Base-by-base conservation (phyloP, 2,888 invertebrate species). In the Leptopilina myrica region DNA sequence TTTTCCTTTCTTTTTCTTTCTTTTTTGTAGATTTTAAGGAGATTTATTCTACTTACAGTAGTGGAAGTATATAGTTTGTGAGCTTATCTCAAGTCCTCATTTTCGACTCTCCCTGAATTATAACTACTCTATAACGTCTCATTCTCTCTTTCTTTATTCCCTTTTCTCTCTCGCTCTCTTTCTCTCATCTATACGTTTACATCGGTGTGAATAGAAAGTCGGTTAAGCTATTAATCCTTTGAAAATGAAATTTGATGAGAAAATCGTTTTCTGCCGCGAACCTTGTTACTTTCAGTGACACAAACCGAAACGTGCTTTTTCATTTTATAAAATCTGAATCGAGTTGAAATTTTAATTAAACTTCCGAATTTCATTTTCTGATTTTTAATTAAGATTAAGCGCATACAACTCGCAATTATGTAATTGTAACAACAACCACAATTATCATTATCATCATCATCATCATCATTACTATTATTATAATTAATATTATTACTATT, bases 181-280 rank as follows among this genome's bases (percentile, higher is more conserved):
- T 33, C 33, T 53, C 59, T 33, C 20, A 33, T 53, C 43, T 20
- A 78, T 78, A 77, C 67, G 77, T 59, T n/a, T 46, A 64, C 78
- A 77, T 67, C 77, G 79, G 78, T 77, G 62, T 62, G 62, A 62
- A 62, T 62, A 62, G 62, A 62, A 49, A 62, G 62, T 62, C 75
- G 77, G 82, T 83, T 82, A 79, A 82, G 79, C 81, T 76, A 76
- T 66, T 33, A 15, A 76, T 76, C 64, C 78, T 80, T 80, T 78
- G 78, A 64, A 69, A 82, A 76, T 73, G 77, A 84, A 84, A 78
- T 80, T 83, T 59, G 15, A 64, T n/a, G 53, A 76, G 79, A 73
- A 83, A 84, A 83, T 76, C 69, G 73, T 79, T 78, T 82, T 82
- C 77, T 76, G 66, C 11, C 49, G 66, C 78, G 69, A 20, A 46